These are phyloP conservation scores for Eonycteris spelaea DNA, from an alignment of 2,113 vertebrate genomes.

Conservation along the genomic window DNA sequence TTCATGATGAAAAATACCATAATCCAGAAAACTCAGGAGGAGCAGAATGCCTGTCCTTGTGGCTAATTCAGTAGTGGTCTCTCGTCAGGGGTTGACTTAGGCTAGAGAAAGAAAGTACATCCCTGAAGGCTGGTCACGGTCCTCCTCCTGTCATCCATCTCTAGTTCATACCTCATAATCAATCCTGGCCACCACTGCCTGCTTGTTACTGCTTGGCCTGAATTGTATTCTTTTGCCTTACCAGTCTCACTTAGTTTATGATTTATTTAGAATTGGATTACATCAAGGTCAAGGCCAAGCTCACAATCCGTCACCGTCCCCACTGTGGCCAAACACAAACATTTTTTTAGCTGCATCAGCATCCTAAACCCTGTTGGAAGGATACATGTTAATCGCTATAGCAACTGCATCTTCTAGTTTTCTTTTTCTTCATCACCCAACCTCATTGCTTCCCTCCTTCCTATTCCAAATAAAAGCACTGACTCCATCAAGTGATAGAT, in stretches of 20 bases:
- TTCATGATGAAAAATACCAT: constrained; percentile 42
- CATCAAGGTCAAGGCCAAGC: constrained; percentile 82
- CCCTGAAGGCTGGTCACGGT: constrained; percentile 7
- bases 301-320: constrained; percentile 83
- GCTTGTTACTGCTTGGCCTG: neutral
- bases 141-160: neutral
- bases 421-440: constrained; percentile 19
- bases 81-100: neutral
- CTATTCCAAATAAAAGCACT: constrained; percentile 56
- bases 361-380: constrained; percentile 73
- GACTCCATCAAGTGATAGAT: constrained; percentile 80
- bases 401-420: constrained; percentile 74
- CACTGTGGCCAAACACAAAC: constrained; percentile 78
- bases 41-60: constrained; percentile 32
- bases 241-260: constrained; percentile 80
- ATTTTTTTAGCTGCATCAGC: constrained; percentile 87
- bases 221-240: constrained; percentile 77
- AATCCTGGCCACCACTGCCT: constrained; percentile 19
- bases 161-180: neutral
- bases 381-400: constrained; percentile 81
- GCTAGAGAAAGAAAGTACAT: neutral
- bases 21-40: constrained; percentile 49
- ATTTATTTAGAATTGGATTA: constrained; percentile 86
- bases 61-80: constrained; percentile 53
- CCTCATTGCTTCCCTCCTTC: constrained; percentile 3